Evolutionary conservation across 2,888 invertebrate species (phyloP).

Genomic region (Quadroppia sp.): DNA sequence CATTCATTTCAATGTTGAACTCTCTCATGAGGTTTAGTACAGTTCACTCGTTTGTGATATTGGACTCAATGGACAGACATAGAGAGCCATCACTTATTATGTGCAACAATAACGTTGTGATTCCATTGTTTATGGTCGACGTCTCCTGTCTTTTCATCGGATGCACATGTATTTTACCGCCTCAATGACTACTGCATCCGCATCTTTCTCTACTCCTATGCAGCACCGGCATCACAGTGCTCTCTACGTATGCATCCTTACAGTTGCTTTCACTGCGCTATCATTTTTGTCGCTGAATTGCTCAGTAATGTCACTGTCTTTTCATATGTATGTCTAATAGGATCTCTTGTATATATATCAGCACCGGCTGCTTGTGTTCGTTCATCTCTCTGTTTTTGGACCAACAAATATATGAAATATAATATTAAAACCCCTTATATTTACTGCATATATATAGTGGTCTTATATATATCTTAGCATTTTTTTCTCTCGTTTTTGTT

Average conservation of each 20-base stretch:
- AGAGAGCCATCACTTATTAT: conserved; percentile 22
- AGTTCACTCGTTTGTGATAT: conserved; percentile 18
- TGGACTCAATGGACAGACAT: conserved; percentile 12
- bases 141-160: conserved; percentile 37
- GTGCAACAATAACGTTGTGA: conserved; percentile 34
- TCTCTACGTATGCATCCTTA: conserved; percentile 25
- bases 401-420: conserved; percentile 29
- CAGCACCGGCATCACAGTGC: neutral
- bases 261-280: conserved; percentile 26
- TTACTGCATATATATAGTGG: neutral
- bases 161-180: conserved; percentile 37
- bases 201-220: conserved; percentile 21
- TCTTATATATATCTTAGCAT: neutral
- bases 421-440: neutral
- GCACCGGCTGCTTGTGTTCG: conserved; percentile 3
- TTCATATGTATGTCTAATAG: conserved; percentile 4
- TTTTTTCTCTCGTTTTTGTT: neutral
- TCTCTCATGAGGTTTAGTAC: conserved; percentile 6
- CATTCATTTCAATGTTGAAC: neutral
- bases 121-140: conserved; percentile 37
- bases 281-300: conserved; percentile 15
- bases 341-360: neutral
- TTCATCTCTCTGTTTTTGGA: conserved; percentile 15
- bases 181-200: conserved; percentile 36
- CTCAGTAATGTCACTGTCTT: conserved; percentile 22